Conservation (phyloP, 1,140 invertebrate genomes). For the Micrasema minimum region DNA sequence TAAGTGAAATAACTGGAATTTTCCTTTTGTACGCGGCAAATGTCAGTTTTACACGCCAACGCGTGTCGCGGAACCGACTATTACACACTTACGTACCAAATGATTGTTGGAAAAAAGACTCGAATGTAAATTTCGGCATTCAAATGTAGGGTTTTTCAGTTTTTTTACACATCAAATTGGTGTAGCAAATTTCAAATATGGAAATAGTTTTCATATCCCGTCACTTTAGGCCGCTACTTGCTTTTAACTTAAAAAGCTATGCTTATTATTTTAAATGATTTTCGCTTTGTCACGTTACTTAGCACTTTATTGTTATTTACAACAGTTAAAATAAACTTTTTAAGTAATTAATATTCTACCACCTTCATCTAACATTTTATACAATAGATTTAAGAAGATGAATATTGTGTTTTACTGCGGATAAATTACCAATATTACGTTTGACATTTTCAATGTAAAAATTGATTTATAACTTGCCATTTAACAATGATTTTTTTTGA, state of each 20-base stretch:
- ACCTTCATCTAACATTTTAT: too few relatives aligned
- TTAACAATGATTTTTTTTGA: too few relatives aligned
- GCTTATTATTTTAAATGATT: neutral
- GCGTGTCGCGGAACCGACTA: slow-evolving; percentile 20
- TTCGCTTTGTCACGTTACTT: too few relatives aligned
- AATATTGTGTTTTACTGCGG: too few relatives aligned
- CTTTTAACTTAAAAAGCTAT: neutral
- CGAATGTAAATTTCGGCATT: slow-evolving; percentile 27
- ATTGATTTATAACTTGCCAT: too few relatives aligned
- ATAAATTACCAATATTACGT: too few relatives aligned
- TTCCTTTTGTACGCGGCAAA: slow-evolving; percentile 39
- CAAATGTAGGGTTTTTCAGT: slow-evolving; percentile 22
- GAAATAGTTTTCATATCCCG: slow-evolving; percentile 5
- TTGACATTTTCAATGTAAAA: too few relatives aligned
- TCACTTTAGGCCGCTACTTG: neutral
- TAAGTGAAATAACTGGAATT: slow-evolving; percentile 49
- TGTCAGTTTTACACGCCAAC: slow-evolving; percentile 46
- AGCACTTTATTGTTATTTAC: neutral
- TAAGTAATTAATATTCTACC: too few relatives aligned
- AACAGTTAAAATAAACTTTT: neutral
- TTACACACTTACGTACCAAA: slow-evolving; percentile 31
- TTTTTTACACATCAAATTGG: slow-evolving; percentile 27
- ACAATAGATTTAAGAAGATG: too few relatives aligned
- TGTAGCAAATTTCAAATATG: slow-evolving; percentile 25
- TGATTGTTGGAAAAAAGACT: slow-evolving; percentile 27